Evolutionary conservation across 2,113 vertebrate genomes (phyloP), one percentile per base, ranked within the genome.

Genomic region (Cromileptes altivelis): DNA sequence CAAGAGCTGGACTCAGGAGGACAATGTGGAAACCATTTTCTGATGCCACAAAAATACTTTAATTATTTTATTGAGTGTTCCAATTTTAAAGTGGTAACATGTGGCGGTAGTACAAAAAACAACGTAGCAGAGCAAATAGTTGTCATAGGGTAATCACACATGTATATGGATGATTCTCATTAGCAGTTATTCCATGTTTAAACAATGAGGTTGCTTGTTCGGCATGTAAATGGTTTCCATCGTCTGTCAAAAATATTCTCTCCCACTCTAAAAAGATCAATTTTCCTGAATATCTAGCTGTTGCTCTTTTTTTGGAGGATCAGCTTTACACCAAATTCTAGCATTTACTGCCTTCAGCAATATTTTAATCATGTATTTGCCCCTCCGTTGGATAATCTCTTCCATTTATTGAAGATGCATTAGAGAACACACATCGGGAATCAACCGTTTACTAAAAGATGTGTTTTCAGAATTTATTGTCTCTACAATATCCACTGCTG

Each of bases 1-100:
- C 49, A 13, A 25, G 18, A 76, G 75, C 42, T 84, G 52, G 65
- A 85, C 33, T 81, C 50, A 27, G 53, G 47, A 70, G 79, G 62
- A 81, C 50, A 40, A 79, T 61, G 60, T 49, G 40, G 27, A 69
- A 71, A 57, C 23, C 21, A 70, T 86, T 57, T 80, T 63, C 5
- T 3, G 8, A 69, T 13, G 57, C 56, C 33, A 21, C 8, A 3
- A 49, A 11, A 49, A 11, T 17, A 17, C 11, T 49, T 14, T 15
- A 9, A 9, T 61, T 68, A 9, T 53, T 72, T 58, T n/a, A 47
- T 8, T 80, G 19, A 23, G 6, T 64, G 23, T 76, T 42, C 19
- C 63, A 45, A 2, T 53, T 74, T 60, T 12, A 73, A 40, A 25
- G 0, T 0, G 37, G 27, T 0, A 76, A 69, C 15, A 61, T 15